phyloP scores from a whole-genome alignment of 2,113 vertebrate genomes.

The Eurypyga helias region DNA sequence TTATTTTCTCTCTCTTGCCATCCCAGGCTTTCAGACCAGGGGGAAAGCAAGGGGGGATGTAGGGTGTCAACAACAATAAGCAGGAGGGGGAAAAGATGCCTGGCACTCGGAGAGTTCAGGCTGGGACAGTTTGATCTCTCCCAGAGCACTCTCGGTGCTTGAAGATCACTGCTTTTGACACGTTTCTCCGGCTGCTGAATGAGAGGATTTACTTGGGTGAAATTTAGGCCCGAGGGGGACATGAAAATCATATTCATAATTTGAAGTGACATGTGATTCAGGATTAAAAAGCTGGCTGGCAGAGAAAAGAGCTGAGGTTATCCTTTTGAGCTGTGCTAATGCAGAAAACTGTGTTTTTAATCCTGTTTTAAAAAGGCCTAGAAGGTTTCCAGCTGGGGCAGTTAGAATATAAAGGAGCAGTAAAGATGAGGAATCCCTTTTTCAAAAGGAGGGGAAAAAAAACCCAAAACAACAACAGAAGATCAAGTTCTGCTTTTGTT shows the following conservation, averaged over 20 bases:
- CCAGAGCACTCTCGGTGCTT: slow-evolving; percentile 58
- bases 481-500: slow-evolving; percentile 53
- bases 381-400: slow-evolving; percentile 73
- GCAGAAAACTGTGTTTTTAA: slow-evolving; percentile 75
- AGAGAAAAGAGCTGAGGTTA: slow-evolving; percentile 76
- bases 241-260: slow-evolving; percentile 80
- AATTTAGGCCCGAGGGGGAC: slow-evolving; percentile 79
- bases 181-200: slow-evolving; percentile 74
- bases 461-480: slow-evolving; percentile 51
- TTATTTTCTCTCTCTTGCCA: neutral
- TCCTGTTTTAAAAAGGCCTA: slow-evolving; percentile 72
- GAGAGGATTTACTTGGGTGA: slow-evolving; percentile 80
- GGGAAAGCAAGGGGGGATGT: neutral
- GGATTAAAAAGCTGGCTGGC: slow-evolving; percentile 79
- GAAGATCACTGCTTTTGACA: slow-evolving; percentile 77
- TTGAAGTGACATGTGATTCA: slow-evolving; percentile 82
- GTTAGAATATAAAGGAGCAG: slow-evolving; percentile 62
- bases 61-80: slow-evolving; percentile 46
- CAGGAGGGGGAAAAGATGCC: slow-evolving; percentile 24
- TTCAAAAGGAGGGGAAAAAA: neutral
- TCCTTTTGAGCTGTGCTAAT: slow-evolving; percentile 75
- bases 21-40: neutral
- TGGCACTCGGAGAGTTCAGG: slow-evolving; percentile 46
- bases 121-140: slow-evolving; percentile 70
- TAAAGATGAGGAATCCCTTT: slow-evolving; percentile 62